Evolutionary conservation across 1,140 invertebrate species (phyloP).

Genomic region (Wasmannia auropunctata): DNA sequence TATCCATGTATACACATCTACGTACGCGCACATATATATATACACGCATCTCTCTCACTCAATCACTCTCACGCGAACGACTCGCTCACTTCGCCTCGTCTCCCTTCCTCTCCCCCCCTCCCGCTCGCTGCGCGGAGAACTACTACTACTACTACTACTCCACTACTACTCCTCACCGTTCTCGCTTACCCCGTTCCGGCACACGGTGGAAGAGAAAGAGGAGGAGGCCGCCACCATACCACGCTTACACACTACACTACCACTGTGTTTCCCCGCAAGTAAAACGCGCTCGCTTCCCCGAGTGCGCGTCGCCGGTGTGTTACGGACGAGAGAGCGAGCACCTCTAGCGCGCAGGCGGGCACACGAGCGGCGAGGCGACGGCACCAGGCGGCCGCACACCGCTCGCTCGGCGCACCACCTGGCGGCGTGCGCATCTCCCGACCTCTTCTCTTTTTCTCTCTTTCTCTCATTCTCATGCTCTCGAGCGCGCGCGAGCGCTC

Average conservation of each 20-base stretch:
- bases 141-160: too few species aligned
- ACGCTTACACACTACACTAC: constrained; percentile 1
- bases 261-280: not conserved
- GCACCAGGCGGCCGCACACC: constrained; percentile 60
- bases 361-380: constrained; percentile 65
- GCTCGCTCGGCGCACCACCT: constrained; percentile 68
- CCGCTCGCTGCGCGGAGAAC: constrained; percentile 51
- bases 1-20: too few species aligned
- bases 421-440: constrained; percentile 70
- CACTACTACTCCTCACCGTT: constrained; percentile 54
- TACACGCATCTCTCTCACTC: constrained; percentile 26
- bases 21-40: not conserved
- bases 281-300: constrained; percentile 44
- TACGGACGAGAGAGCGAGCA: constrained; percentile 28
- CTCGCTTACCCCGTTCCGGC: constrained; percentile 64
- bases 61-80: not conserved
- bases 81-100: not conserved
- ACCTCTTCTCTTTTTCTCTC: not conserved
- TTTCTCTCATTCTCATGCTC: not conserved
- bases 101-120: too few species aligned
- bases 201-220: not conserved
- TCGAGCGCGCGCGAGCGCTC: not conserved
- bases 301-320: constrained; percentile 47
- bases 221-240: constrained; percentile 48
- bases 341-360: constrained; percentile 40